Conservation (phyloP, 2,888 invertebrate species). For the Melanargia galathea region DNA sequence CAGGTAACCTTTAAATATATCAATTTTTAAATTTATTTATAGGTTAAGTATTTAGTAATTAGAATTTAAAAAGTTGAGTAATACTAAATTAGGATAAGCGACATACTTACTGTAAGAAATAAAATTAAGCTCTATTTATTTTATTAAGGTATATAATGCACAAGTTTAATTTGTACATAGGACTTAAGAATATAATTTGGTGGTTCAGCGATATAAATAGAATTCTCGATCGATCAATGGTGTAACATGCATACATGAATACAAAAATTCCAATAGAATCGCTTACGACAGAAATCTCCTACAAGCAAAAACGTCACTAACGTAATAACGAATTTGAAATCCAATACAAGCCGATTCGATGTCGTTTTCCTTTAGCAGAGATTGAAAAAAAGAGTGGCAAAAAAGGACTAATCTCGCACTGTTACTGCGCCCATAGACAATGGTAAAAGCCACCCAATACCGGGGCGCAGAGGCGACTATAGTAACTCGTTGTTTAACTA, state of each 20-base stretch:
- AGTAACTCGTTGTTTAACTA: constrained; percentile 26
- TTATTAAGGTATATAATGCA: too few relatives aligned
- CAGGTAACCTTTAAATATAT: too few relatives aligned
- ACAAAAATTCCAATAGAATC: constrained; percentile 49
- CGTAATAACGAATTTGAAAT: constrained; percentile 75
- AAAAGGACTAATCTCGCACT: constrained; percentile 39
- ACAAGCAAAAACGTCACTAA: constrained; percentile 64
- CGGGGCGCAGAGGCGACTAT: constrained; percentile 31
- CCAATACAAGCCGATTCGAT: constrained; percentile 54
- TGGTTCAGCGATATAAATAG: too few relatives aligned
- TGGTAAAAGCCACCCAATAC: constrained; percentile 36
- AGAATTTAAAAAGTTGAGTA: too few relatives aligned
- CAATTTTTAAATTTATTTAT: too few relatives aligned
- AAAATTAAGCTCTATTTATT: constrained; percentile 25
- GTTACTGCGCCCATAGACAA: constrained; percentile 32
- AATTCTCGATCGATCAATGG: too few relatives aligned
- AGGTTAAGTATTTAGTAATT: too few relatives aligned
- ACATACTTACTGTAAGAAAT: too few relatives aligned
- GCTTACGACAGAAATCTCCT: constrained; percentile 63
- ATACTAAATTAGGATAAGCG: too few relatives aligned
- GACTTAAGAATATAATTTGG: too few relatives aligned
- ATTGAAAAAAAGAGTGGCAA: constrained; percentile 35
- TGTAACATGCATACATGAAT: not conserved
- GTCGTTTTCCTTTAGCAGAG: constrained; percentile 40
- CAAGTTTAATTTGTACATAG: too few relatives aligned